Percentiles rank a stretch among this genome's conserved stretches.
These are phyloP conservation scores for Mesorhabditis sp. DNA, from an alignment of 2,888 invertebrate species.

Conservation along the genomic window DNA sequence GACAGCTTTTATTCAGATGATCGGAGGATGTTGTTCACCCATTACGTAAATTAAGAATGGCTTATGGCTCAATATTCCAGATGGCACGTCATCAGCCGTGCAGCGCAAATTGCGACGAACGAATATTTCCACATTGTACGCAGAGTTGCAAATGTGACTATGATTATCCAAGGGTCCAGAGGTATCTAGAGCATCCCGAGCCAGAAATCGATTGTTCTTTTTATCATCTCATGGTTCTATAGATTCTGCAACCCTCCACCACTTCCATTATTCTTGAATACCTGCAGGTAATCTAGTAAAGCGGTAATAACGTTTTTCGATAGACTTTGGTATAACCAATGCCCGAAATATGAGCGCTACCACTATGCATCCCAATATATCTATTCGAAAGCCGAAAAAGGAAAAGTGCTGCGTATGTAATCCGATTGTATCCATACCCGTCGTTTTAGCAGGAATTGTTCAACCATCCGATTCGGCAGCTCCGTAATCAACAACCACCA, in stretches of 20 bases:
- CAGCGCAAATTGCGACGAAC: conserved; percentile 44
- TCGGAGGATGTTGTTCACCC: too few species aligned
- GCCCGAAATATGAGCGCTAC: conserved; percentile 49
- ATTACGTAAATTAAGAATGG: too few species aligned
- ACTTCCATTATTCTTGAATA: conserved; percentile 47
- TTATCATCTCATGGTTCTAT: not conserved
- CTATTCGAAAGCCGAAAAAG: conserved; percentile 51
- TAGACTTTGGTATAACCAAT: conserved; percentile 42
- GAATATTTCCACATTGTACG: conserved; percentile 46
- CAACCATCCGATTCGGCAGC: not conserved
- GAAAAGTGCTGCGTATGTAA: conserved; percentile 33
- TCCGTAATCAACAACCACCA: too few species aligned
- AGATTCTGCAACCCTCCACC: conserved; percentile 52
- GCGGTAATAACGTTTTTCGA: conserved; percentile 5
- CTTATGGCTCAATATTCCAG: too few species aligned
- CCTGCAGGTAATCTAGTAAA: conserved; percentile 30
- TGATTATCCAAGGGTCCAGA: conserved; percentile 44
- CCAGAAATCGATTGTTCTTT: not conserved
- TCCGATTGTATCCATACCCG: not conserved
- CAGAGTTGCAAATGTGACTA: conserved; percentile 51
- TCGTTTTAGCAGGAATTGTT: not conserved
- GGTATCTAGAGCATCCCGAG: not conserved
- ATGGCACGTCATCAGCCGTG: conserved; percentile 35
- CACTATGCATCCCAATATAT: conserved; percentile 51
- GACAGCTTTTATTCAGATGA: too few species aligned